Evolutionary conservation across 2,113 vertebrate genomes (phyloP).

Genomic region (Reinhardtius hippoglossoides): DNA sequence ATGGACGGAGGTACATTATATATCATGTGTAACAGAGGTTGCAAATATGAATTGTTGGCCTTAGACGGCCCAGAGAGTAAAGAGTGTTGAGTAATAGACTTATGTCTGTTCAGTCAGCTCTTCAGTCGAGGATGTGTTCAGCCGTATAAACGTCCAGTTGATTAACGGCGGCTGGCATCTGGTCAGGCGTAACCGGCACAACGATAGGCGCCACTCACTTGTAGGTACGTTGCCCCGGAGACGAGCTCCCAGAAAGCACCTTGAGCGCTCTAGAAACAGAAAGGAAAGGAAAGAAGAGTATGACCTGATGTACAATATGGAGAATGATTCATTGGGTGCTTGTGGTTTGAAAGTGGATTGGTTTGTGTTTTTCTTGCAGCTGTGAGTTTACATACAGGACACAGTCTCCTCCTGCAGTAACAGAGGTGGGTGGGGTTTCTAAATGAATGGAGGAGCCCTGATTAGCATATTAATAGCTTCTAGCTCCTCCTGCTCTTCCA

Average conservation of each 20-base stretch:
- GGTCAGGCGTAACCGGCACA: conserved; percentile 15
- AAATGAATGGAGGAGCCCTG: conserved; percentile 41
- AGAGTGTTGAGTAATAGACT: too few relatives aligned
- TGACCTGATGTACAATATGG: conserved; percentile 4
- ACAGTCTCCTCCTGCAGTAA: conserved; percentile 22
- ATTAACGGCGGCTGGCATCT: conserved; percentile 54
- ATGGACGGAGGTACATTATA: too few relatives aligned
- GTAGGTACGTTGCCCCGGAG: not conserved
- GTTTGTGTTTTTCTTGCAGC: conserved; percentile 14
- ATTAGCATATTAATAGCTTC: conserved; percentile 76
- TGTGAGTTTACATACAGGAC: conserved; percentile 37
- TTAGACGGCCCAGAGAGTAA: too few relatives aligned
- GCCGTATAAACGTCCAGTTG: conserved; percentile 24
- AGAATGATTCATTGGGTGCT: conserved; percentile 25
- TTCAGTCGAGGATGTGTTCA: not conserved
- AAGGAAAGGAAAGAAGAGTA: not conserved
- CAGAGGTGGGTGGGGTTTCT: conserved; percentile 47
- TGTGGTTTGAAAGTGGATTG: conserved; percentile 25
- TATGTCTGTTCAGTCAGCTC: too few relatives aligned
- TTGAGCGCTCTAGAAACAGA: not conserved
- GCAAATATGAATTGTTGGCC: too few relatives aligned
- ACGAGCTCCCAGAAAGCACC: not conserved
- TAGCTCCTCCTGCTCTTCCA: conserved; percentile 68
- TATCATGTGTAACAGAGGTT: too few relatives aligned
- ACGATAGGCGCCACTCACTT: not conserved